Evolutionary conservation across 2,113 vertebrate genomes (phyloP).

Genomic region (Grantiella picta): DNA sequence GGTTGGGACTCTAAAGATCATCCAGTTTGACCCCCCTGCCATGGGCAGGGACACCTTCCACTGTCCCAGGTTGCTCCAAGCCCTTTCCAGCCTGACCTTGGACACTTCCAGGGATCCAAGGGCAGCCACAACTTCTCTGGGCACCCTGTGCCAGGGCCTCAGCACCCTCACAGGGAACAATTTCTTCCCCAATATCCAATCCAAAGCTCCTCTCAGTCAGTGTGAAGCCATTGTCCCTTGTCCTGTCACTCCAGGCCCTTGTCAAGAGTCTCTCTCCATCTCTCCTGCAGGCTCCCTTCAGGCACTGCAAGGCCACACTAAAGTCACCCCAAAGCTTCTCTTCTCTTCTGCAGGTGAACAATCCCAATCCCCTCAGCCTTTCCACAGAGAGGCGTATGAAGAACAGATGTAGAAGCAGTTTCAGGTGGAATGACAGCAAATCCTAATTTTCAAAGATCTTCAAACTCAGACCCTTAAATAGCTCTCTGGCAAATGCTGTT

Average conservation of each 20-base stretch:
- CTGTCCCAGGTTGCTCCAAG: accelerated
- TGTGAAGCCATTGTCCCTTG: accelerated
- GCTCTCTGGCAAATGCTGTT: not conserved
- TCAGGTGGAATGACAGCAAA: not conserved
- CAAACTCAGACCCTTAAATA: not conserved
- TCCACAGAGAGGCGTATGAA: not conserved
- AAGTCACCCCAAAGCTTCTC: not conserved
- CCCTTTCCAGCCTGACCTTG: not conserved
- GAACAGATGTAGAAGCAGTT: not conserved
- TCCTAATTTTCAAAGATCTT: not conserved
- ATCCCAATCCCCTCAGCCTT: not conserved
- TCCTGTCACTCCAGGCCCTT: not conserved
- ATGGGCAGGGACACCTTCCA: not conserved
- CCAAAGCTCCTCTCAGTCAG: accelerated
- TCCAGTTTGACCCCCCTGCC: accelerated
- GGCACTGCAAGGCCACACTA: accelerated
- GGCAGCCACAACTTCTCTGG: not conserved
- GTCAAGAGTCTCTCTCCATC: not conserved
- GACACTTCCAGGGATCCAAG: not conserved
- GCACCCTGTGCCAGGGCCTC: not conserved
- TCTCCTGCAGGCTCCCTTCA: not conserved
- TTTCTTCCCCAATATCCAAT: accelerated
- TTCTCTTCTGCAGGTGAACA: not conserved
- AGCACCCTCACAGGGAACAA: accelerated
- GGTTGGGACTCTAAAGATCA: accelerated